Evolutionary conservation across 2,797 vertebrate species (phyloP).

Genomic region (Pangasius djambal): DNA sequence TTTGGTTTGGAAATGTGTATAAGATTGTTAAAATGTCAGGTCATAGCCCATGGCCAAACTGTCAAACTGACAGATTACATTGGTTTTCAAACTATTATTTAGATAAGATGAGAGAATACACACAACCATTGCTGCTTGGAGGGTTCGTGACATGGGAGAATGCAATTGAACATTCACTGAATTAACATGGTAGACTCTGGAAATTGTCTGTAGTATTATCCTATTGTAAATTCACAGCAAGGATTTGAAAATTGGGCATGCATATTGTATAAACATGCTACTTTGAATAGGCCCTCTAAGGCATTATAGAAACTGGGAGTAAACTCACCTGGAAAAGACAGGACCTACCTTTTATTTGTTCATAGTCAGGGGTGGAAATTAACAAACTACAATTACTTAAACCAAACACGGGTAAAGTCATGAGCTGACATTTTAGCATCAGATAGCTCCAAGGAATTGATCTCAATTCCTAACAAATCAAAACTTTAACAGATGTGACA

Average conservation of each 20-base stretch:
- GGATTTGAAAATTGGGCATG: background rate
- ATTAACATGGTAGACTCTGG: background rate
- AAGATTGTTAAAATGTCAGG: background rate
- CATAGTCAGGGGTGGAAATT: background rate
- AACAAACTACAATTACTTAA: background rate
- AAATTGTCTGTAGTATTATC: background rate
- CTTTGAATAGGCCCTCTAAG: background rate
- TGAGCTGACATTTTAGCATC: background rate
- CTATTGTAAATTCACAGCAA: background rate
- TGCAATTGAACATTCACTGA: background rate
- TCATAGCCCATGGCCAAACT: background rate
- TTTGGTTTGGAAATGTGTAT: slow-evolving; percentile 13
- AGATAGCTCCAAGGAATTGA: background rate
- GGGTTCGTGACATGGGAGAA: background rate
- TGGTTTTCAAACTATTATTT: background rate
- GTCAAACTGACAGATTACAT: background rate
- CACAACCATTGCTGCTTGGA: background rate
- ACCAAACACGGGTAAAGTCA: background rate
- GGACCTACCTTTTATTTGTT: background rate
- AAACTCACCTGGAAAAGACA: background rate
- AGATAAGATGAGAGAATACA: background rate
- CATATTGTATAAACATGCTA: background rate
- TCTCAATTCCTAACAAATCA: background rate
- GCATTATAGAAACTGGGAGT: background rate
- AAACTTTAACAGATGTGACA: background rate